These are phyloP conservation scores for Nothocercus julius DNA, from an alignment of 2,113 vertebrate species.

Conservation along the genomic window DNA sequence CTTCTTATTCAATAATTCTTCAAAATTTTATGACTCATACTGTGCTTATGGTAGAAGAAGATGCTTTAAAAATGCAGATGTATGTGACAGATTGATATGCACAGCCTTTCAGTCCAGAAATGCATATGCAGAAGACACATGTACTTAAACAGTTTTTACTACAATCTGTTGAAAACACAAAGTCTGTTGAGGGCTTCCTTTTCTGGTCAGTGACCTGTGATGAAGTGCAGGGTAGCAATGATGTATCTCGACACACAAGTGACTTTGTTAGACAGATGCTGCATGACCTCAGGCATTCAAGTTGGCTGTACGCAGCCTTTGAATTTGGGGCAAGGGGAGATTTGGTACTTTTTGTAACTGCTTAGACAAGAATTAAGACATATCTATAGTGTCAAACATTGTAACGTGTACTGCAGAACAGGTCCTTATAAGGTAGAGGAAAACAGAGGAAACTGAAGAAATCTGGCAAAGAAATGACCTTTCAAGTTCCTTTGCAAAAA, in stretches of 20 bases:
- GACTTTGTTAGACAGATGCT: constrained; percentile 54
- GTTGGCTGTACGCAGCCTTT: background rate
- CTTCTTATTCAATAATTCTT: background rate
- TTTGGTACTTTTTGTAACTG: background rate
- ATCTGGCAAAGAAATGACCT: background rate
- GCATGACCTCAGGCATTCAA: constrained; percentile 2
- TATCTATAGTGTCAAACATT: background rate
- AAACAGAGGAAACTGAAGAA: background rate
- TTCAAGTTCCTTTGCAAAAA: background rate
- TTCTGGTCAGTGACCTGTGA: constrained; percentile 52
- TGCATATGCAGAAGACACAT: background rate
- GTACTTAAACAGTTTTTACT: constrained; percentile 39
- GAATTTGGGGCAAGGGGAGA: background rate
- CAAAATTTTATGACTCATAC: background rate
- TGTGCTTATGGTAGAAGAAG: background rate
- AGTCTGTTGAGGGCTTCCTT: constrained; percentile 61
- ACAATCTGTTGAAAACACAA: constrained; percentile 49
- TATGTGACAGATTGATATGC: constrained; percentile 14
- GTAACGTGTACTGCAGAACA: background rate
- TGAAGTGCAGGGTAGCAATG: constrained; percentile 44
- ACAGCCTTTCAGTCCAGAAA: constrained; percentile 11
- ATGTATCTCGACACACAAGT: constrained; percentile 55
- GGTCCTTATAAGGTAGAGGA: background rate
- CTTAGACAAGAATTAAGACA: background rate
- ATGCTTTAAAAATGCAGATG: constrained; percentile 41